Conservation (phyloP, 2,797 vertebrate genomes). For the Pangasius larnaudii region DNA sequence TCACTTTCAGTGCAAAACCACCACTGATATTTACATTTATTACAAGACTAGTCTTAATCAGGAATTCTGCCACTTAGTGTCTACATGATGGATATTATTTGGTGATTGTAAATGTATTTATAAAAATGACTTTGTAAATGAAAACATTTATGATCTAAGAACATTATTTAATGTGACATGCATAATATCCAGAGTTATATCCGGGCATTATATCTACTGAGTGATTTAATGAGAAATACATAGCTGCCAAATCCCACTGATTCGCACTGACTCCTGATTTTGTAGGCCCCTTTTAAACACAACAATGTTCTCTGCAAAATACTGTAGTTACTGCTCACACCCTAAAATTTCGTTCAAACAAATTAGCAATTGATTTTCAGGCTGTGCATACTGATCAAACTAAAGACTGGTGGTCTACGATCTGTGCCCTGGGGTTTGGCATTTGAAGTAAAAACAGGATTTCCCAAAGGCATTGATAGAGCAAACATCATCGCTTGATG, state of each 20-base stretch:
- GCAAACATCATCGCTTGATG: neutral
- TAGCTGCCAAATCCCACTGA: constrained; percentile 1
- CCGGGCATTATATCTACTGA: constrained; percentile 7
- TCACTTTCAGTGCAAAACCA: neutral
- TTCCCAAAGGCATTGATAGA: neutral
- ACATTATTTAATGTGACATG: constrained; percentile 29
- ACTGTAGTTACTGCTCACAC: neutral
- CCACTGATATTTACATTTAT: constrained; percentile 15
- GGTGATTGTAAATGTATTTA: constrained; percentile 49
- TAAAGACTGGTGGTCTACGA: neutral
- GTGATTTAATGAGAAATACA: constrained; percentile 18
- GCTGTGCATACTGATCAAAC: neutral
- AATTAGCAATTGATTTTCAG: constrained; percentile 1
- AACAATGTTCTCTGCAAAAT: neutral
- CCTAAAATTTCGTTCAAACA: neutral
- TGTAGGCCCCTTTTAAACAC: neutral
- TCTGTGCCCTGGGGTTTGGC: neutral
- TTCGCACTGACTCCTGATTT: neutral
- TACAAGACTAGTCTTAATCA: neutral
- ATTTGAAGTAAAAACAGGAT: neutral
- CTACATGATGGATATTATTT: constrained; percentile 17
- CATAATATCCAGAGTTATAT: constrained; percentile 28
- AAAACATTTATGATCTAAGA: constrained; percentile 21
- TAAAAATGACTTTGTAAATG: constrained; percentile 41
- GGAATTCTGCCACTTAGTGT: constrained; percentile 11